Conservation (phyloP, 2,113 vertebrate genomes). For the Cyrtonyx montezumae region DNA sequence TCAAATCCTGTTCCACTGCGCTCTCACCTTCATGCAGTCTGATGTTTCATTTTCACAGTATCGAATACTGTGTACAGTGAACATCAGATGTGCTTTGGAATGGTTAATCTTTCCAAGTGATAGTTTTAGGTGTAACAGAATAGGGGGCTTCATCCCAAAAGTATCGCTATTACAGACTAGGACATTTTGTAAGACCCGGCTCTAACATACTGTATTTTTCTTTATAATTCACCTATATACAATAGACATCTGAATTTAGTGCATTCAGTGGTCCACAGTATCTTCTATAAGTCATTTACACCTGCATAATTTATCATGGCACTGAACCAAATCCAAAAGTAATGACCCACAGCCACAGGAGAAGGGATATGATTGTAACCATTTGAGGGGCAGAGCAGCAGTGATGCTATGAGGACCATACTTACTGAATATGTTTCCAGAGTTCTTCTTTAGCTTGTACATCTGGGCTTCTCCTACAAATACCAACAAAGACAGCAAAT, state of each 20-base stretch:
- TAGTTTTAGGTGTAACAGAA: background rate
- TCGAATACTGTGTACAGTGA: background rate
- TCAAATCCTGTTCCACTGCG: background rate
- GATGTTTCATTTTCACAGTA: background rate
- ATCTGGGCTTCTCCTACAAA: slow-evolving; percentile 88
- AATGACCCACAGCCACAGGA: background rate
- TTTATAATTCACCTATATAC: background rate
- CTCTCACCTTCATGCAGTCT: background rate
- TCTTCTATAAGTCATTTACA: background rate
- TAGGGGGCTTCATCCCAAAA: background rate
- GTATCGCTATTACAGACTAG: background rate
- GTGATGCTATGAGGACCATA: background rate
- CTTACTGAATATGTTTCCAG: slow-evolving; percentile 93
- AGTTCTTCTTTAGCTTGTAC: slow-evolving; percentile 90
- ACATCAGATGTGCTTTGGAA: background rate
- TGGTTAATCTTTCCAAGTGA: background rate
- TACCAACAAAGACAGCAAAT: slow-evolving; percentile 1
- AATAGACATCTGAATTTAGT: background rate
- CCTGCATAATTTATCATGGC: background rate
- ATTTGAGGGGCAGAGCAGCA: background rate
- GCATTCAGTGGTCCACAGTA: background rate
- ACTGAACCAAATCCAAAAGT: background rate
- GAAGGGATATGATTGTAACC: background rate
- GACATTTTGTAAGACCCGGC: background rate
- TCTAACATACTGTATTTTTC: background rate